Conservation (phyloP, 23 tunicate genomes). For the Corella eumyota region DNA sequence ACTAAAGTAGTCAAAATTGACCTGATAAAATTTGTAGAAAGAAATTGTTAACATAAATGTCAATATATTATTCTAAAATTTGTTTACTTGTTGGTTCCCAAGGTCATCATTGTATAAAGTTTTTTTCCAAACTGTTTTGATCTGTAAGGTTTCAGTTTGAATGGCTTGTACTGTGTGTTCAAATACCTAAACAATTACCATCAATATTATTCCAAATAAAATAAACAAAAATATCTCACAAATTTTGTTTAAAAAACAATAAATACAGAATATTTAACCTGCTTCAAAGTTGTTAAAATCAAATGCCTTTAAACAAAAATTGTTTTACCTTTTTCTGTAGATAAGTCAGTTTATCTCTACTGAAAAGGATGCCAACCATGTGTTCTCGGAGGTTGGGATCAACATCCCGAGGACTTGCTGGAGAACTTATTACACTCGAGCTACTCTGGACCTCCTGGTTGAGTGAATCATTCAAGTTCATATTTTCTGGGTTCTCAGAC, state of each 20-base stretch:
- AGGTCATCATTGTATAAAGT: constrained; percentile 8
- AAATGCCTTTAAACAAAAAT: too few species aligned
- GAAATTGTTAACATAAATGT: too few species aligned
- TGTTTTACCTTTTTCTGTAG: constrained; percentile 64
- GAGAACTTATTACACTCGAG: constrained; percentile 1
- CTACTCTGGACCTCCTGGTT: background rate
- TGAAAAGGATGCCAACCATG: constrained; percentile 73
- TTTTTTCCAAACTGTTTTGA: constrained; percentile 29
- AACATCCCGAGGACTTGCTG: constrained; percentile 49
- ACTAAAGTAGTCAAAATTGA: too few species aligned
- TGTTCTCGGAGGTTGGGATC: constrained; percentile 62
- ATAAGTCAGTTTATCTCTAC: constrained; percentile 51
- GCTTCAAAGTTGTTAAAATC: too few species aligned
- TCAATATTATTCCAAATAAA: too few species aligned
- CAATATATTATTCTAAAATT: too few species aligned
- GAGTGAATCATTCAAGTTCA: background rate
- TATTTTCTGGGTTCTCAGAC: constrained; percentile 10
- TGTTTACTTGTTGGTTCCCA: too few species aligned
- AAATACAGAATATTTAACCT: too few species aligned
- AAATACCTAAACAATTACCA: constrained; percentile 25
- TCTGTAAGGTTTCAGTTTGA: constrained; percentile 28
- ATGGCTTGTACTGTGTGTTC: constrained; percentile 62
- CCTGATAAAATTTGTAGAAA: too few species aligned
- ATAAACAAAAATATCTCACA: too few species aligned
- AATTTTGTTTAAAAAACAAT: too few species aligned